Evolutionary conservation across 1,140 invertebrate genomes (phyloP), one percentile per base, ranked within the genome.

Genomic region (Drosophila bocqueti): DNA sequence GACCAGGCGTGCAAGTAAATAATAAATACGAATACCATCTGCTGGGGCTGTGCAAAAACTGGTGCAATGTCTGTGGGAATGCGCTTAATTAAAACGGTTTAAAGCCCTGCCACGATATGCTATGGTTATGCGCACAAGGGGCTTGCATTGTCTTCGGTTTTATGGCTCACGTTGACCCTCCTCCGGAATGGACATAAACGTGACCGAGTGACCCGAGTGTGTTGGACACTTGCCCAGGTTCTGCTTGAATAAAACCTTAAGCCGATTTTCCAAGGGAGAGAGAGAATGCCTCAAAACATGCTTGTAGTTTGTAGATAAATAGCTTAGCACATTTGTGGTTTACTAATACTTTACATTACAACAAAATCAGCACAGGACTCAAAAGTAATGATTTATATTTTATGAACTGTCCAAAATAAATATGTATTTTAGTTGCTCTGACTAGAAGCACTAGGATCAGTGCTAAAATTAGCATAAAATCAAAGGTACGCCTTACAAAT

Each of bases 61-160:
- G 59, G 59, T 72, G 73, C 61, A 76, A 21, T 66, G 40, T 58
- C 45, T 26, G 26, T 24, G 31, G 36, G 55, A 71, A 74, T 59
- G 55, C 42, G 31, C 59, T 84, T 77, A 85, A 85, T 84, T 85
- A 77, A 77, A 77, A 81, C 55, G 34, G 34, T 80, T 80, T 72
- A 75, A 79, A 79, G 45, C 45, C 34, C 38, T 26, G 29, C 5
- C 62, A 24, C 36, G 15, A 57, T 26, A 38, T 52, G 31, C 42
- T 16, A 45, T 43, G 18, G 47, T 34, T 45, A 29, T n/a, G 34
- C 45, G 13, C 47, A 36, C 21, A 43, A 21, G 21, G 24, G 29
- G 18, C 62, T n/a, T 36, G 36, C 63, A 36, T 50, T 45, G 63
- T 67, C 47, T 68, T 71, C 31, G 63, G 24, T 50, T 54, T 57